A percentile compares a stretch with the other conserved stretches of the same genome.
These are phyloP conservation scores for Villa cingulata DNA, from an alignment of 2,888 invertebrate genomes.

Conservation along the genomic window DNA sequence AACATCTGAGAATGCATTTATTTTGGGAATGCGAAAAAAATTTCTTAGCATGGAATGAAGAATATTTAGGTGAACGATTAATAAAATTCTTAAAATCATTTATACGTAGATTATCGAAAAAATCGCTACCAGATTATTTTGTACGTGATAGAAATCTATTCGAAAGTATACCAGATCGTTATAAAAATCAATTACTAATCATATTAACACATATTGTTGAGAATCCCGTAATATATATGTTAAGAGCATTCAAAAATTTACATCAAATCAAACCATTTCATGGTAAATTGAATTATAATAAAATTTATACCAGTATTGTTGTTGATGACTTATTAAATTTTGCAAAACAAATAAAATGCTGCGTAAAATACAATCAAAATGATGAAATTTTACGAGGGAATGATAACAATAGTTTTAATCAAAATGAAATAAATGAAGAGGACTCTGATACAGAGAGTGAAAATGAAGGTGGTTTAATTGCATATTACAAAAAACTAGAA, in stretches of 20 bases:
- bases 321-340: conserved; percentile 38
- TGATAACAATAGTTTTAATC: background rate
- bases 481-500: conserved; percentile 39
- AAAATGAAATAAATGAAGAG: conserved; percentile 13
- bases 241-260: conserved; percentile 55
- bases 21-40: conserved; percentile 68
- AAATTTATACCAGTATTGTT: conserved; percentile 41
- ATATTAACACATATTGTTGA: conserved; percentile 53
- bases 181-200: conserved; percentile 50
- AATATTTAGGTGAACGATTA: conserved; percentile 54
- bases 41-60: conserved; percentile 58
- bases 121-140: conserved; percentile 58
- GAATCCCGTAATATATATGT: conserved; percentile 55
- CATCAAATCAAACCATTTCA: conserved; percentile 50
- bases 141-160: conserved; percentile 58
- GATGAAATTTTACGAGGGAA: background rate
- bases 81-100: conserved; percentile 48
- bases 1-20: conserved; percentile 58
- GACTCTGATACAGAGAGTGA: conserved; percentile 37
- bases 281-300: conserved; percentile 46
- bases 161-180: conserved; percentile 50
- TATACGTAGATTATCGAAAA: conserved; percentile 46
- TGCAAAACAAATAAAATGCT: background rate
- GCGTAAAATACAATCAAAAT: background rate
- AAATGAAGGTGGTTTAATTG: conserved; percentile 33